Conservation (phyloP, 2,888 invertebrate species). For the Isotomurus palustris region DNA sequence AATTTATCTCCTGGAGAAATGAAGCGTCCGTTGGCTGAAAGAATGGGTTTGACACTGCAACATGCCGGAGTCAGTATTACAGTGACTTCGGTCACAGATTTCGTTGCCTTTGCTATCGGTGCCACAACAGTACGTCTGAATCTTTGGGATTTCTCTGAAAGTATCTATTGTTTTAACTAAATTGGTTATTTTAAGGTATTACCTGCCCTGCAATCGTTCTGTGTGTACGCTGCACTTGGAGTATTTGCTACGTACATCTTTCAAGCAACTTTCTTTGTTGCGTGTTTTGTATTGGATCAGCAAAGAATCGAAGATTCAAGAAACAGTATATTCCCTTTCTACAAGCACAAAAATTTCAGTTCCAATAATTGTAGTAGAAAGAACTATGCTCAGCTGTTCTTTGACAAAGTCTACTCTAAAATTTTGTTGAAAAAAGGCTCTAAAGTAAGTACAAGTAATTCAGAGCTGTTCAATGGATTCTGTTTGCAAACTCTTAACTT, state of each 20-base stretch:
- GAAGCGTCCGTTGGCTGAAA: constrained; percentile 56
- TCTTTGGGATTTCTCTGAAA: neutral
- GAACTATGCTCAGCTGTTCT: constrained; percentile 48
- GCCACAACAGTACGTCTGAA: constrained; percentile 36
- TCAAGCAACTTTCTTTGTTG: constrained; percentile 76
- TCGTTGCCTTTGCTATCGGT: constrained; percentile 44
- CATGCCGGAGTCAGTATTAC: constrained; percentile 80
- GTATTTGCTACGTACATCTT: constrained; percentile 70
- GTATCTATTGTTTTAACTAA: neutral
- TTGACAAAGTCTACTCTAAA: constrained; percentile 48
- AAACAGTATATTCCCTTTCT: constrained; percentile 65
- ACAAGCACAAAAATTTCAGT: constrained; percentile 54
- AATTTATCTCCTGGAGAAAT: constrained; percentile 50
- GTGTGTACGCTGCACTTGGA: constrained; percentile 72
- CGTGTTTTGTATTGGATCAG: constrained; percentile 69
- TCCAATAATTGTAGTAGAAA: constrained; percentile 48
- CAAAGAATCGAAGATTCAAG: constrained; percentile 59
- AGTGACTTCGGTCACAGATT: constrained; percentile 63
- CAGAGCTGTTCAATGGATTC: neutral
- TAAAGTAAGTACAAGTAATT: constrained; percentile 46
- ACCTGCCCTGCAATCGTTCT: constrained; percentile 75
- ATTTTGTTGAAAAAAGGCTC: constrained; percentile 48
- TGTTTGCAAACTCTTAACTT: no score
- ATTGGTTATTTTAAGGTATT: constrained; percentile 56
- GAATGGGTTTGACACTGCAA: constrained; percentile 65